A percentile compares a stretch with the other conserved stretches of the same genome.
Evolutionary conservation across 2,113 vertebrate species (phyloP).

Genomic region (Opisthocomus hoazin): DNA sequence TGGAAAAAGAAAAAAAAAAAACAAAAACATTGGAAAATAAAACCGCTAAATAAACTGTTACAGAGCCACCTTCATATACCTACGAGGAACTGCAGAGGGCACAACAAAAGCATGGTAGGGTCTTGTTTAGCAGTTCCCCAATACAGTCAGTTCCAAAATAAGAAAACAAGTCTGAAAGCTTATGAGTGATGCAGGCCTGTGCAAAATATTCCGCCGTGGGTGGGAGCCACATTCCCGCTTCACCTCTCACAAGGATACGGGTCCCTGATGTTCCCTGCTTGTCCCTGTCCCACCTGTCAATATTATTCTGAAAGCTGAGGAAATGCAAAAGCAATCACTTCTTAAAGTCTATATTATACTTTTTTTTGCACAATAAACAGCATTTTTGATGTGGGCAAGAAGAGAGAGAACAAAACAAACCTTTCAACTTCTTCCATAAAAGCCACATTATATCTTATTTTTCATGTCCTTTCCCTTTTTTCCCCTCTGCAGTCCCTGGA

Average conservation of each 20-base stretch:
- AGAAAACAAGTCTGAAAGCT: not conserved
- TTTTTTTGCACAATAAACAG: conserved; percentile 42
- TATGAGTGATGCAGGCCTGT: not conserved
- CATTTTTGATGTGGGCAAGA: conserved; percentile 61
- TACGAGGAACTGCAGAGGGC: not conserved
- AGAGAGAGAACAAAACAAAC: conserved; percentile 37
- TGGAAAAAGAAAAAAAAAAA: not conserved
- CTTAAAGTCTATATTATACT: not conserved
- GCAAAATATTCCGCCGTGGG: not conserved
- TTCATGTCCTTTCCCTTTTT: conserved; percentile 26
- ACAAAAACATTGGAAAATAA: not conserved
- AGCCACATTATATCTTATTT: conserved; percentile 37
- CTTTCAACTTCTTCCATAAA: conserved; percentile 59
- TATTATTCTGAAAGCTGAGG: not conserved
- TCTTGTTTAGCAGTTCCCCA: not conserved
- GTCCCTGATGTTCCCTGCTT: not conserved
- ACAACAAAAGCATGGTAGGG: not conserved
- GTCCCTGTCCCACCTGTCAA: not conserved
- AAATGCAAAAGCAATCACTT: conserved; percentile 20
- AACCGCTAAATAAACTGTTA: not conserved
- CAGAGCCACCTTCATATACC: not conserved
- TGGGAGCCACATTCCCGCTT: not conserved
- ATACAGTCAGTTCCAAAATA: not conserved
- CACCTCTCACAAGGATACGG: not conserved
- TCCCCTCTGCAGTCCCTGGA: not conserved